phyloP scores from a whole-genome alignment of 2,888 invertebrate genomes.

The Aplocera efformata region DNA sequence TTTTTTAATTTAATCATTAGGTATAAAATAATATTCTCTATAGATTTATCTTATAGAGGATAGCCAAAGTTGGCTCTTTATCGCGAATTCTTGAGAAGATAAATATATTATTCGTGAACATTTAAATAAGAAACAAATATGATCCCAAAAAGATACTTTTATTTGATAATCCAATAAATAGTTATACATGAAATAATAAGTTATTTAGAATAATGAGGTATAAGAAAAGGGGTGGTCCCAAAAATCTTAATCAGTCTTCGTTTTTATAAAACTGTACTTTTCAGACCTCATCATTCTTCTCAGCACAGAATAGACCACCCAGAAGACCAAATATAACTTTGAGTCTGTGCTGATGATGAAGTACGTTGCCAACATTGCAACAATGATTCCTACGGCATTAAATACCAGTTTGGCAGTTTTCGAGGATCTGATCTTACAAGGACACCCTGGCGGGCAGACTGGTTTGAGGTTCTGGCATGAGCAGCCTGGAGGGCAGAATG shows the following conservation, averaged over 20 bases:
- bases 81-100: no score
- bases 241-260: constrained; percentile 10
- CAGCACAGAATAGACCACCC: constrained; percentile 63
- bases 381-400: constrained; percentile 53
- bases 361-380: constrained; percentile 61
- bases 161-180: constrained; percentile 1
- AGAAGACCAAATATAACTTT: constrained; percentile 62
- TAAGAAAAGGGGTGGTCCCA: no score
- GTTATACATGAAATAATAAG: constrained; percentile 2
- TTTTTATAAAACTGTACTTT: constrained; percentile 6
- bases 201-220: constrained; percentile 1
- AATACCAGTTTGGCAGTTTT: constrained; percentile 36
- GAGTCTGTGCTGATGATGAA: constrained; percentile 62
- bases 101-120: no score
- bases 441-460: constrained; percentile 45
- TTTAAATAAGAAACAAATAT: no score
- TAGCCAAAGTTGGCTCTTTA: no score
- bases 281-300: constrained; percentile 54
- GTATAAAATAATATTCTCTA: no score
- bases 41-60: no score
- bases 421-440: constrained; percentile 36
- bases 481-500: constrained; percentile 29
- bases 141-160: not conserved
- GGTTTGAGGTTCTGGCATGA: constrained; percentile 26
- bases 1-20: no score